A percentile compares a stretch with the other conserved stretches of the same genome.
Conservation (phyloP, 1,140 invertebrate species). For the Euglossa dilemma region DNA sequence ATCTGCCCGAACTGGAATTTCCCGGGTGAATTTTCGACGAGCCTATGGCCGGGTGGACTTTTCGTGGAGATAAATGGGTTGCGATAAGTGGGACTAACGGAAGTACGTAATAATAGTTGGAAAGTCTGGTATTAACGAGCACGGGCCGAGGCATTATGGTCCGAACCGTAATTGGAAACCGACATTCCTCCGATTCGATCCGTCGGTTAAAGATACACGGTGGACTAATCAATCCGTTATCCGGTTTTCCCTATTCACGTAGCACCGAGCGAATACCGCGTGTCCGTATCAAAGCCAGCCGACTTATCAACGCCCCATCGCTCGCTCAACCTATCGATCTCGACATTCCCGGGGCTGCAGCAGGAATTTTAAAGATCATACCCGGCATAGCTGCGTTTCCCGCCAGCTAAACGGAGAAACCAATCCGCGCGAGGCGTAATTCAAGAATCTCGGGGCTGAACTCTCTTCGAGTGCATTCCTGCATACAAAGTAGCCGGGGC, state of each 20-base stretch:
- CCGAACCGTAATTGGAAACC: background rate
- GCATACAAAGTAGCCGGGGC: constrained; percentile 5
- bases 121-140: background rate
- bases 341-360: background rate
- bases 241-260: background rate
- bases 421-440: background rate
- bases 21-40: too few species aligned
- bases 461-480: constrained; percentile 3
- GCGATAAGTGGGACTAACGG: background rate
- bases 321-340: background rate
- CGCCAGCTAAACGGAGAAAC: background rate
- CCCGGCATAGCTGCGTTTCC: constrained; percentile 1
- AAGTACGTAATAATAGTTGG: background rate
- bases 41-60: too few species aligned
- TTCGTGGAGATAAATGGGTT: background rate
- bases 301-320: constrained; percentile 4
- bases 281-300: background rate
- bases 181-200: background rate
- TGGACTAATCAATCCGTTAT: background rate
- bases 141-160: background rate
- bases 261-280: background rate
- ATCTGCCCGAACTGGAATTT: too few species aligned
- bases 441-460: background rate
- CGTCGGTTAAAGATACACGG: constrained; percentile 1
- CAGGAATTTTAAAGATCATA: constrained; percentile 1